Base-by-base conservation (phyloP, 2,113 vertebrate genomes). In the Tyrannus savana region DNA sequence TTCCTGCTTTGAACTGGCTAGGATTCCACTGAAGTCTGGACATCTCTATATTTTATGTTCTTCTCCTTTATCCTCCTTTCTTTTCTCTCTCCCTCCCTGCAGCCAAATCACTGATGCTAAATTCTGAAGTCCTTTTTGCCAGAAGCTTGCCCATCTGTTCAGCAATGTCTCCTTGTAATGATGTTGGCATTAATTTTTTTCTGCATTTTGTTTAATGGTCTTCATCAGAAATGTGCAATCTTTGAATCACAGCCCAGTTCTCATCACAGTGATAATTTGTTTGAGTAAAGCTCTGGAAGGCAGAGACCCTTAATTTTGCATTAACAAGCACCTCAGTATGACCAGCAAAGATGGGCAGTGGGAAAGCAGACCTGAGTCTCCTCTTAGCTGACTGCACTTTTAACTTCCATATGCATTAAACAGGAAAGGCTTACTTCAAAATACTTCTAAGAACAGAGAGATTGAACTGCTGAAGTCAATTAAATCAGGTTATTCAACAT, bases 61-160 rank as follows among this genome's bases (percentile, higher is more conserved):
- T 80, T 81, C 50, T 78, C 35, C n/a, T 64, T 90, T 71, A 41
- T 62, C n/a, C 21, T 75, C 15, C 33, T 75, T 78, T 59, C 35
- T 67, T n/a, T 24, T 72, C 39, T 25, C 50, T 75, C 50, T 73
- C 19, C 33, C 24, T 60, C 19, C 12, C 56, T 92, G 56, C 37
- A 96, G 76, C 76, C 87, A 88, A 90, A 82, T 77, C 84, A 90
- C n/a, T 90, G 88, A 60, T 78, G 68, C 10, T 84, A 18, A 27
- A 56, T 90, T 81, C 85, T 88, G 8, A 88, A 73, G 76, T 89
- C 41, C 66, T 73, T 58, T 60, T 91, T 91, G 83, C 66, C 66
- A 95, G 85, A 95, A 83, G 37, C 44, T 88, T 67, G 49, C 52
- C 91, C 93, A 94, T 92, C 87, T 95, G 80, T 87, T 95, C 82